Evolutionary conservation across 2,113 vertebrate genomes (phyloP).

Genomic region (Aptenodytes forsteri): DNA sequence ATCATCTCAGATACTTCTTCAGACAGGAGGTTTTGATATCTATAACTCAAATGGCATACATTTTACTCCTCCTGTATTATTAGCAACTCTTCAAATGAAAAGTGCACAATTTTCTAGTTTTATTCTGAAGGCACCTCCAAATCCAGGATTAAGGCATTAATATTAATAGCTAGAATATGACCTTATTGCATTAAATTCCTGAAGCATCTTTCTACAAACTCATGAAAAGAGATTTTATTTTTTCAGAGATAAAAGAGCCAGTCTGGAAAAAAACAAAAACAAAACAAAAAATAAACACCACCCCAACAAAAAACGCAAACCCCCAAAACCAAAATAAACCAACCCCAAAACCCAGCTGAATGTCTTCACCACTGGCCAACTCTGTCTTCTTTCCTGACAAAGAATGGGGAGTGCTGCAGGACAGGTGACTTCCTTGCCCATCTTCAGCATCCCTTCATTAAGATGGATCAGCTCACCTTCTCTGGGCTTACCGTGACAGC

Average conservation of each 20-base stretch:
- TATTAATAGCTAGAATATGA: background rate
- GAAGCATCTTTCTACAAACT: background rate
- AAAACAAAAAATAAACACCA: no score
- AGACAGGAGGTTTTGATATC: fast-evolving
- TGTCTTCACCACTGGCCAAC: background rate
- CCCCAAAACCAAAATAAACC: background rate
- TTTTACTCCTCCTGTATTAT: background rate
- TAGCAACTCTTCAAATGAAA: background rate
- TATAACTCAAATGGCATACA: background rate
- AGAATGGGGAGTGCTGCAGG: background rate
- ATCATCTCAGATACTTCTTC: background rate
- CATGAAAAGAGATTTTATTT: background rate
- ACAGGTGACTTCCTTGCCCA: background rate
- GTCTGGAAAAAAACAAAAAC: background rate
- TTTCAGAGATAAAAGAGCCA: background rate
- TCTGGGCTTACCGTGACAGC: fast-evolving
- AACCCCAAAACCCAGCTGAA: background rate
- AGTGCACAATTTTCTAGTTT: background rate
- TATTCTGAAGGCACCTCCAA: background rate
- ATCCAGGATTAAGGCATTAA: background rate
- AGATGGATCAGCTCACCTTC: background rate
- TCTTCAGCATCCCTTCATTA: background rate
- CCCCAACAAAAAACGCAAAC: background rate
- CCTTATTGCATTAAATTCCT: background rate
- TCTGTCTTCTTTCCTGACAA: background rate